A percentile compares a stretch with the other conserved stretches of the same genome.
Conservation (phyloP, 23 tunicate species). For the Phallusia fumigata region DNA sequence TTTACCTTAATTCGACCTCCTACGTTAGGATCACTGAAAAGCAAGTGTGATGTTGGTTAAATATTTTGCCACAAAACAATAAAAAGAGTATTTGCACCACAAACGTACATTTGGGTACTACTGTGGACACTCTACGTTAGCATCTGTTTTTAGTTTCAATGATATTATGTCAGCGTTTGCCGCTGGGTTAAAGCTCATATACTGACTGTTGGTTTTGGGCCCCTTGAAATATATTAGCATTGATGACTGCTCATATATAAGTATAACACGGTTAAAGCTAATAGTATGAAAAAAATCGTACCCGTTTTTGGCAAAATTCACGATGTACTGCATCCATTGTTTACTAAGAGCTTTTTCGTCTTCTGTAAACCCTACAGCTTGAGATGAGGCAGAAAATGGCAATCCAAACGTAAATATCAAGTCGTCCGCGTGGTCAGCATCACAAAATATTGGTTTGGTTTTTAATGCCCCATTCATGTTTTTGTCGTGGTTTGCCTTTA, state of each 20-base stretch:
- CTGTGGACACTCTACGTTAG: too few species aligned
- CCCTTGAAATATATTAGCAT: too few species aligned
- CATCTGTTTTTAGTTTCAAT: too few species aligned
- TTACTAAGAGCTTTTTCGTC: constrained; percentile 31
- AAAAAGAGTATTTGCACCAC: background rate
- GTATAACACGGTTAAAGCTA: too few species aligned
- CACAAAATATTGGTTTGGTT: background rate
- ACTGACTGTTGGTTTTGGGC: too few species aligned
- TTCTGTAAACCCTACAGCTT: background rate
- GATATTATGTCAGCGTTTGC: too few species aligned
- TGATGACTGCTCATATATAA: too few species aligned
- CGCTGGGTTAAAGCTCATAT: too few species aligned
- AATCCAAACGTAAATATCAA: background rate
- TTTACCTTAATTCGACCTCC: constrained; percentile 11
- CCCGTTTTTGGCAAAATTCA: constrained; percentile 51
- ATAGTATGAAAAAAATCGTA: too few species aligned
- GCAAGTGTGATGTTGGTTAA: background rate
- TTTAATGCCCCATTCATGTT: background rate
- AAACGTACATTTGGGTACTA: too few species aligned
- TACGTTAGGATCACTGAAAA: constrained; percentile 21
- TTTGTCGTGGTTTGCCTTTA: background rate
- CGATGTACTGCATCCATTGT: constrained; percentile 44
- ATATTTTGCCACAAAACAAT: background rate
- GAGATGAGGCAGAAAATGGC: background rate
- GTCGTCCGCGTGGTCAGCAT: constrained; percentile 11